These are phyloP conservation scores for Gavialis gangeticus DNA, from an alignment of 2,113 vertebrate species.

Conservation along the genomic window DNA sequence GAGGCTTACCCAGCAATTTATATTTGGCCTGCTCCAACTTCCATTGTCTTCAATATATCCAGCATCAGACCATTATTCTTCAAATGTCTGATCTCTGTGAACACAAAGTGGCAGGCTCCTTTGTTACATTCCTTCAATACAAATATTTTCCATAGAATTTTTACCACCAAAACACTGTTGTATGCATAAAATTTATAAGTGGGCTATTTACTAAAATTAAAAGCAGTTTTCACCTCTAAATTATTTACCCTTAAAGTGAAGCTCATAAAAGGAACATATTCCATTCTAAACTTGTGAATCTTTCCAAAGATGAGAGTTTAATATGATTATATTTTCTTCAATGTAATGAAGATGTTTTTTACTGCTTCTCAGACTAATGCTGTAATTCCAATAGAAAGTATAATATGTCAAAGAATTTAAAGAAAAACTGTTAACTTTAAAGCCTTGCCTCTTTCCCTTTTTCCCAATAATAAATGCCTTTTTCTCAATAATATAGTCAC, in stretches of 20 bases:
- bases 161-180: neutral
- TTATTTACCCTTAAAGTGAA: neutral
- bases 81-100: neutral
- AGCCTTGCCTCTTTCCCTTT: neutral
- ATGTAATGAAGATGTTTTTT: neutral
- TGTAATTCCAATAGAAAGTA: neutral
- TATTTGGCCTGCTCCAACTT: rapidly evolving
- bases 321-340: neutral
- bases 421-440: neutral
- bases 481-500: neutral
- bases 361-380: neutral
- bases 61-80: rapidly evolving
- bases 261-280: neutral
- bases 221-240: neutral
- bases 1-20: neutral
- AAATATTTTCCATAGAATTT: neutral
- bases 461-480: neutral
- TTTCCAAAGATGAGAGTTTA: neutral
- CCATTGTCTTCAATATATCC: rapidly evolving
- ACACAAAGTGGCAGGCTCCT: neutral
- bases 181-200: neutral
- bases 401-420: neutral
- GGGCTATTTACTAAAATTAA: neutral
- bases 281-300: neutral
- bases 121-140: neutral